Percentiles rank a stretch among this genome's conserved stretches.
These are phyloP conservation scores for Eonycteris spelaea DNA, from an alignment of 2,113 vertebrate genomes.

Conservation along the genomic window DNA sequence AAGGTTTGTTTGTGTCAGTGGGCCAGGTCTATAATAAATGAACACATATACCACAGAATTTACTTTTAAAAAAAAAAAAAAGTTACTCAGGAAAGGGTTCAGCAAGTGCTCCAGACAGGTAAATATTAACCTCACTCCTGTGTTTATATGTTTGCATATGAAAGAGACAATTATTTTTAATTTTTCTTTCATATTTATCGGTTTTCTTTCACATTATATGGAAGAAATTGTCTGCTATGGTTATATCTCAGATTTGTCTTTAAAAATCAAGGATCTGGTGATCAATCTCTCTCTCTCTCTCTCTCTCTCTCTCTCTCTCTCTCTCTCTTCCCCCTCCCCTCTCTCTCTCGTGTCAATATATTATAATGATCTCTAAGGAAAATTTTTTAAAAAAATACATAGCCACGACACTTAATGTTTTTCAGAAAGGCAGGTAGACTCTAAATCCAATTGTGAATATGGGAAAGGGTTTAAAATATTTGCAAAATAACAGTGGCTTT, in stretches of 20 bases:
- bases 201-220: background rate
- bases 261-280: background rate
- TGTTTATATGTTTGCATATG: background rate
- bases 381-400: background rate
- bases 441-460: background rate
- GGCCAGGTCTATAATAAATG: background rate
- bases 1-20: background rate
- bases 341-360: background rate
- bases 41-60: background rate
- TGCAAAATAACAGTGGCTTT: conserved; percentile 21
- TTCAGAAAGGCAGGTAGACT: background rate
- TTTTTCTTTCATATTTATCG: background rate
- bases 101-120: background rate
- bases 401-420: background rate
- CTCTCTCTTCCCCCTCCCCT: too few species aligned
- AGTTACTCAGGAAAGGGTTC: background rate
- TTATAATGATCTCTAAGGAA: background rate
- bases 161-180: background rate
- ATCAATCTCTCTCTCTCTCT: too few species aligned
- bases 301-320: background rate
- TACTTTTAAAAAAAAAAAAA: background rate
- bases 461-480: background rate
- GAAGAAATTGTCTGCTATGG: background rate
- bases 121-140: background rate
- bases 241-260: background rate